Conservation (phyloP, 2,113 vertebrate species). For the Embiotoca jacksoni region DNA sequence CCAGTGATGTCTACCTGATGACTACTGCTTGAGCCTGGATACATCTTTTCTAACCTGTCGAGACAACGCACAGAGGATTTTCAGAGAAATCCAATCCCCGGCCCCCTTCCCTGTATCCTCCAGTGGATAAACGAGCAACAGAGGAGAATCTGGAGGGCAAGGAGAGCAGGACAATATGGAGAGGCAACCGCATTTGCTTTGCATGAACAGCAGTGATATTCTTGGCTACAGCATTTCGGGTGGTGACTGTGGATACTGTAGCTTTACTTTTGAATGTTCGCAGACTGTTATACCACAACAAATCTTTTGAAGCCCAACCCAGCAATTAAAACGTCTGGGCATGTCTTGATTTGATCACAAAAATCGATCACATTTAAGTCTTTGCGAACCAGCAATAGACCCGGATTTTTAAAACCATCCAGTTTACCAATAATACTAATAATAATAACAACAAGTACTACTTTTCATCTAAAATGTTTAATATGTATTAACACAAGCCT, state of each 20-base stretch:
- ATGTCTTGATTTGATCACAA: background rate
- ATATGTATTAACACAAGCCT: too few relatives aligned
- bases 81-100: constrained; percentile 50
- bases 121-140: constrained; percentile 41
- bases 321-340: background rate
- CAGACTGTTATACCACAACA: background rate
- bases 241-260: background rate
- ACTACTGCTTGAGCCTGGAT: constrained; percentile 17
- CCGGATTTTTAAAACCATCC: too few relatives aligned
- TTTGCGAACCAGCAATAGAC: too few relatives aligned
- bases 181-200: constrained; percentile 26
- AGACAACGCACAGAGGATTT: constrained; percentile 16
- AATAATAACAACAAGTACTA: too few relatives aligned
- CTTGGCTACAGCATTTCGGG: constrained; percentile 1
- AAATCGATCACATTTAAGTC: too few relatives aligned
- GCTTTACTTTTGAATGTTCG: background rate
- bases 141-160: constrained; percentile 41
- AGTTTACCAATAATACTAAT: too few relatives aligned
- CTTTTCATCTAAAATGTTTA: too few relatives aligned
- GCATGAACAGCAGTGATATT: constrained; percentile 8
- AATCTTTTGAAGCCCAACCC: background rate
- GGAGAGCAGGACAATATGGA: constrained; percentile 4
- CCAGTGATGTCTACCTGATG: constrained; percentile 20
- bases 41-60: constrained; percentile 5
- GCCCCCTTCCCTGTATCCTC: constrained; percentile 32